Percentiles rank a stretch among this genome's conserved stretches.
Evolutionary conservation across 2,113 vertebrate species (phyloP).

Genomic region (Microtus pennsylvanicus): DNA sequence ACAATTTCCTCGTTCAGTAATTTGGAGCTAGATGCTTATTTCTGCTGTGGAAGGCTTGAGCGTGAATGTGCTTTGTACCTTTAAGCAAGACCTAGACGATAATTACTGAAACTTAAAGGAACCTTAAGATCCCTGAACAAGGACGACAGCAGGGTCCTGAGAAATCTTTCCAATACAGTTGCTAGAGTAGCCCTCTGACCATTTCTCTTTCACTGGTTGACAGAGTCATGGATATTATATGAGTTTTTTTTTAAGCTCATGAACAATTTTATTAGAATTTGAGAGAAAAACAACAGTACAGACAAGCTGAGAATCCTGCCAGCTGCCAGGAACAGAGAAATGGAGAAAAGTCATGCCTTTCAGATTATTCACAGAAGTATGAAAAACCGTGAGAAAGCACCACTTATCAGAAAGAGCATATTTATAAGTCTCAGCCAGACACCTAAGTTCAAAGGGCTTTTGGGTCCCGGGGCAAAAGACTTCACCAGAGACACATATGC

Average conservation of each 20-base stretch:
- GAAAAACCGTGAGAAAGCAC: neutral
- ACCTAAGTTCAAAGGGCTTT: neutral
- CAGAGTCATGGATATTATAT: conserved; percentile 28
- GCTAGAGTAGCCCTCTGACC: neutral
- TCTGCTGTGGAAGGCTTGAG: neutral
- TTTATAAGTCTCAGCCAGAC: neutral
- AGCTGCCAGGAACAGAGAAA: neutral
- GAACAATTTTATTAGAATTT: neutral
- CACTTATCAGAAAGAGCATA: too few relatives aligned
- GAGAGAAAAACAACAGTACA: neutral
- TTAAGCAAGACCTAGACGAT: neutral
- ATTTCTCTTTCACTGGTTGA: neutral
- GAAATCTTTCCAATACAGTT: conserved; percentile 61
- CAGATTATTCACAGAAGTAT: neutral
- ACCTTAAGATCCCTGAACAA: conserved; percentile 43
- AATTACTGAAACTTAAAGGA: neutral
- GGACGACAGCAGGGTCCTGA: conserved; percentile 18
- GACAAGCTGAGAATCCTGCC: neutral
- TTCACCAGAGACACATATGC: neutral
- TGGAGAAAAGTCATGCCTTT: neutral
- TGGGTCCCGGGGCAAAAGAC: neutral
- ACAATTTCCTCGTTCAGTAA: conserved; percentile 17
- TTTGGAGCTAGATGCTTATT: conserved; percentile 20
- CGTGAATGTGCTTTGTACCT: conserved; percentile 20
- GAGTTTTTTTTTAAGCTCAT: neutral